These are phyloP conservation scores for Gymnarchus niloticus DNA, from an alignment of 2,113 vertebrate genomes.

Conservation along the genomic window DNA sequence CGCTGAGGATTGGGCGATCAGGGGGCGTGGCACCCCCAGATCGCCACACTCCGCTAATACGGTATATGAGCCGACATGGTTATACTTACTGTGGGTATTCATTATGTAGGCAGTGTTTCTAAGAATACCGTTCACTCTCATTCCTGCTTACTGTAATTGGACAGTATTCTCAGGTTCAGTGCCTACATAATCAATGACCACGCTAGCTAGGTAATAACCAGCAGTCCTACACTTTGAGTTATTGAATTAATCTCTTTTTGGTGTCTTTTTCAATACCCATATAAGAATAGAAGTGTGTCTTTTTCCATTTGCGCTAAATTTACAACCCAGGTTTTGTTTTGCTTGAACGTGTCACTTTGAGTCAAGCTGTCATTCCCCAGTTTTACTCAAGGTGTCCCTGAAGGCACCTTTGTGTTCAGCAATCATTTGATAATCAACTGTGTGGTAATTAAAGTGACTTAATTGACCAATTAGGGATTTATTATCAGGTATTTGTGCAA, in stretches of 20 bases:
- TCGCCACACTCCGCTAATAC: no score
- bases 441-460: neutral
- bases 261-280: neutral
- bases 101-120: no score
- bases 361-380: neutral
- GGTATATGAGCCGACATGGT: no score
- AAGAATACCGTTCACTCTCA: neutral
- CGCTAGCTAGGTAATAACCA: neutral
- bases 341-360: neutral
- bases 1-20: no score
- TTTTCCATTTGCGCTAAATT: neutral
- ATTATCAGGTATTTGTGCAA: neutral
- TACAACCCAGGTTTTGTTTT: neutral
- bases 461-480: conserved; percentile 1
- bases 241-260: neutral
- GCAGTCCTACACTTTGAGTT: neutral
- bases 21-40: no score
- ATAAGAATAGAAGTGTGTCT: neutral
- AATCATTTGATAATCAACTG: neutral
- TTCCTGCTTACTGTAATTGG: neutral
- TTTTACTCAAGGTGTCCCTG: neutral
- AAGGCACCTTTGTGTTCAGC: neutral
- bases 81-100: no score
- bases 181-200: neutral
- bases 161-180: neutral